A percentile compares a stretch with the other conserved stretches of the same genome.
These are phyloP conservation scores for Gadopsis bispinosus DNA, from an alignment of 2,797 vertebrate species.

Conservation along the genomic window DNA sequence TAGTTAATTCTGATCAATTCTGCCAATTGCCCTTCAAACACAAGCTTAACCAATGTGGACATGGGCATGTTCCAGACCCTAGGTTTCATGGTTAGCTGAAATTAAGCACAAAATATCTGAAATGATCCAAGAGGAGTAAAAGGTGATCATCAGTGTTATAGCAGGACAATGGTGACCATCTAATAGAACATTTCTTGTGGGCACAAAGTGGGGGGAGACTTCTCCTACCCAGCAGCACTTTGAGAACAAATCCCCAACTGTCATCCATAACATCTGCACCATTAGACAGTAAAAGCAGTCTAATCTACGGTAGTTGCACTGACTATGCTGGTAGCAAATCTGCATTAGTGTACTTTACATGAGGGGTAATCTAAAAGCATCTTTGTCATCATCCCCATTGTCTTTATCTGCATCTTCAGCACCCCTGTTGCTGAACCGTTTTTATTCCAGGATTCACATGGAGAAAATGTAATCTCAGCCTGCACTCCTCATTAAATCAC, in stretches of 20 bases:
- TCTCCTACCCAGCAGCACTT: neutral
- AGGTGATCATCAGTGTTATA: neutral
- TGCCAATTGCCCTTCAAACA: neutral
- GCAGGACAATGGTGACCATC: neutral
- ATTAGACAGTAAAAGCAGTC: neutral
- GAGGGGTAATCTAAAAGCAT: constrained; percentile 1
- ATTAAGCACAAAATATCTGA: neutral
- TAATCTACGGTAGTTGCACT: neutral
- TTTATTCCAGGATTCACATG: neutral
- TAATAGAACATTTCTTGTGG: neutral
- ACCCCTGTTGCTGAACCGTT: constrained; percentile 2
- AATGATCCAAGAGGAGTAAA: neutral
- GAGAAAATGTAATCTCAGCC: neutral
- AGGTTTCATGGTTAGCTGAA: neutral
- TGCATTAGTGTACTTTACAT: neutral
- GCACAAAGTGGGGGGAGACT: neutral
- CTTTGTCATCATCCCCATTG: constrained; percentile 12
- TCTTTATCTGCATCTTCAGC: constrained; percentile 8
- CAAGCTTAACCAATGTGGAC: neutral
- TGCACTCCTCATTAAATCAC: constrained; percentile 10
- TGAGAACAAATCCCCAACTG: neutral
- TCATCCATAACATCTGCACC: neutral
- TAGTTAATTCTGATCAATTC: neutral
- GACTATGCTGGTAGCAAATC: neutral
- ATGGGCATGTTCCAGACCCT: neutral